Evolutionary conservation across 2,888 invertebrate genomes (phyloP).

Genomic region (Lycia hirtaria): DNA sequence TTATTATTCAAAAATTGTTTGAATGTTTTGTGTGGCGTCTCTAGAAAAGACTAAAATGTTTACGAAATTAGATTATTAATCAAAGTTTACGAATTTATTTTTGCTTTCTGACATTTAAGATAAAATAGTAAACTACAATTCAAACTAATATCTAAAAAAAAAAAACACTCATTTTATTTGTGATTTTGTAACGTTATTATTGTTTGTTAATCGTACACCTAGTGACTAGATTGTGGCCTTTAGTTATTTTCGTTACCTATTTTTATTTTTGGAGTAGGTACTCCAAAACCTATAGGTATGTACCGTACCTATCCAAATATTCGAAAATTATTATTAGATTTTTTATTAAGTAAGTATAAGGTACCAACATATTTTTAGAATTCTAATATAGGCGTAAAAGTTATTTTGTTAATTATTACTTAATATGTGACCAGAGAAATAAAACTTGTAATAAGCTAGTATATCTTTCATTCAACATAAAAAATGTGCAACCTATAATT

Average conservation of each 20-base stretch:
- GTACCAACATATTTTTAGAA: conserved; percentile 22
- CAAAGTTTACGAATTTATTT: conserved; percentile 1
- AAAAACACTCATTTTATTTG: conserved; percentile 25
- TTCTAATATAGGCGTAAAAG: conserved; percentile 32
- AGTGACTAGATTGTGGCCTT: conserved; percentile 14
- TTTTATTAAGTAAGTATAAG: conserved; percentile 11
- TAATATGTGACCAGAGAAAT: conserved; percentile 35
- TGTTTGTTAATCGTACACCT: conserved; percentile 11
- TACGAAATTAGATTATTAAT: conserved; percentile 8
- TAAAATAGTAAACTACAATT: conserved; percentile 9
- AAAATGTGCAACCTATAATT: too few relatives aligned
- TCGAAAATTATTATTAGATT: conserved; percentile 6
- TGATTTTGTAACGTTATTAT: conserved; percentile 15
- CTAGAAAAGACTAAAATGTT: neutral
- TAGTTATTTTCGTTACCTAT: neutral
- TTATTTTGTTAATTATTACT: conserved; percentile 36
- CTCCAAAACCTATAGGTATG: conserved; percentile 5
- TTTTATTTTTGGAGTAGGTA: too few relatives aligned
- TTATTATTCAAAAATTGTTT: neutral
- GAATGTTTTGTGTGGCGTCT: neutral
- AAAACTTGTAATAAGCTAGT: conserved; percentile 18
- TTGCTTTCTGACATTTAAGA: conserved; percentile 4
- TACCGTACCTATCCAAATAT: neutral
- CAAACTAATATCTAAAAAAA: neutral
- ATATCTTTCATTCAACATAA: neutral